A percentile compares a stretch with the other conserved stretches of the same genome.
Conservation (phyloP, 1,140 invertebrate species). For the Heliconius nattereri region DNA sequence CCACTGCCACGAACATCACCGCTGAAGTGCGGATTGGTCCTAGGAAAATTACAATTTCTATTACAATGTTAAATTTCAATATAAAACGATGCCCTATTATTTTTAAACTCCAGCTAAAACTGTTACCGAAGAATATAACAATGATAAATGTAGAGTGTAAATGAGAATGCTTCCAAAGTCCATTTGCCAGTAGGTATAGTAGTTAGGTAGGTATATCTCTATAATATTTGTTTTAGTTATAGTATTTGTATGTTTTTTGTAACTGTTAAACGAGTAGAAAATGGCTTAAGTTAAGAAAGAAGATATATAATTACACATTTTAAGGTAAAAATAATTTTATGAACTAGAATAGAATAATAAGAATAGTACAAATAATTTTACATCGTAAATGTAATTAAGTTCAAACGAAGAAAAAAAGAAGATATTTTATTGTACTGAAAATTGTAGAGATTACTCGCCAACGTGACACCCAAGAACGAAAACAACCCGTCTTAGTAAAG, state of each 20-base stretch:
- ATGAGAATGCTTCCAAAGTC: too few species aligned
- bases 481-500: not conserved
- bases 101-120: too few species aligned
- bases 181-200: too few species aligned
- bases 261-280: too few species aligned
- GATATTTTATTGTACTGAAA: not conserved
- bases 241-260: too few species aligned
- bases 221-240: too few species aligned
- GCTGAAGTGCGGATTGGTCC: constrained; percentile 50
- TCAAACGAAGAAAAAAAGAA: not conserved
- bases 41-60: not conserved
- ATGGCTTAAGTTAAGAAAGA: too few species aligned
- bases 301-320: too few species aligned
- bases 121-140: too few species aligned
- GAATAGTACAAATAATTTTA: not conserved
- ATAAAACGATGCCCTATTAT: not conserved
- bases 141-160: too few species aligned
- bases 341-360: not conserved
- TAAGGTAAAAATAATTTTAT: not conserved
- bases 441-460: constrained; percentile 15
- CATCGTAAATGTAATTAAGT: not conserved
- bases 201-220: too few species aligned
- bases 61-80: not conserved
- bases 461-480: constrained; percentile 14
- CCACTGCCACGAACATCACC: constrained; percentile 58